Evolutionary conservation across 2,113 vertebrate genomes (phyloP).

Genomic region (Campylorhamphus procurvoides): DNA sequence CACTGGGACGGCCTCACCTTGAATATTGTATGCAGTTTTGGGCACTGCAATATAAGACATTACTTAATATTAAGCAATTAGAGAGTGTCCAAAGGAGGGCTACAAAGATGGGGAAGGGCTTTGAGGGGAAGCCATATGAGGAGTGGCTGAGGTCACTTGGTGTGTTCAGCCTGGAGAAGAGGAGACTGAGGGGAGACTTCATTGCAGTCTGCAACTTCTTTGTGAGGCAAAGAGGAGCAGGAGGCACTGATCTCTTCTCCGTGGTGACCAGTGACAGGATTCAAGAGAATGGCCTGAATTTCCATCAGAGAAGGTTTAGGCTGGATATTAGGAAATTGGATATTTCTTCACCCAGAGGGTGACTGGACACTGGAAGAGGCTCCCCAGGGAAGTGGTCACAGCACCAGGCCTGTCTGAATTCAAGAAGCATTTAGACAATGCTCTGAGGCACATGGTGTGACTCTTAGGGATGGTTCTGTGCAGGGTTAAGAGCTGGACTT

Average conservation of each 20-base stretch:
- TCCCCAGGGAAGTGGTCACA: background rate
- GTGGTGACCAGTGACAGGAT: background rate
- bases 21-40: background rate
- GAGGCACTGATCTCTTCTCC: background rate
- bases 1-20: background rate
- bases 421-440: background rate
- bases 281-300: background rate
- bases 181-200: background rate
- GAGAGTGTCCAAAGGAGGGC: background rate
- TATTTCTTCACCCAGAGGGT: background rate
- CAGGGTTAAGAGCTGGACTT: background rate
- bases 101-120: background rate
- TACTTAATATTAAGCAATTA: background rate
- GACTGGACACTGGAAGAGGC: background rate
- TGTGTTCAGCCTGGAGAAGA: background rate
- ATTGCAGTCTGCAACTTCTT: background rate
- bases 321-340: background rate
- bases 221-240: background rate
- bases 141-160: background rate
- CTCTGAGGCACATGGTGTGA: background rate
- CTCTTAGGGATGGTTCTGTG: background rate
- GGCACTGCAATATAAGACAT: background rate
- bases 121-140: background rate
- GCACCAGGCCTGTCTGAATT: background rate
- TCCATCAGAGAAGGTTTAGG: background rate